Percentiles rank a stretch among this genome's conserved stretches.
These are phyloP conservation scores for Micrasema minimum DNA, from an alignment of 1,140 invertebrate species.

Conservation along the genomic window DNA sequence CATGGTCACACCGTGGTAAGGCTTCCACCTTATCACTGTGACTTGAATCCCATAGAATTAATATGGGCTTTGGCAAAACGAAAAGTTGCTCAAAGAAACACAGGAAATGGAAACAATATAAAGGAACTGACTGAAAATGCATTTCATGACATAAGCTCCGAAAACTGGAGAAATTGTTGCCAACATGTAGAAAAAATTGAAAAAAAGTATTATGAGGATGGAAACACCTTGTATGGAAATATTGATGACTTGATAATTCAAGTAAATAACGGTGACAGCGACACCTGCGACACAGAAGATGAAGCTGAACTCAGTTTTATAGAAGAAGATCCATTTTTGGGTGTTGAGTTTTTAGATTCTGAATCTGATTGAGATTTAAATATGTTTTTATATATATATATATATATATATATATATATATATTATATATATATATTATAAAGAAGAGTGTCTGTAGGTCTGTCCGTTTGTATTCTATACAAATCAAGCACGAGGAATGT, in stretches of 20 bases:
- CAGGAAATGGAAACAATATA: conserved; percentile 1
- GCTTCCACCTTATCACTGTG: conserved; percentile 57
- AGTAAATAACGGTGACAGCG: background rate
- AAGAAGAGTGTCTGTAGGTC: too few species aligned
- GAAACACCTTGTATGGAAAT: background rate
- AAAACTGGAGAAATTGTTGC: background rate
- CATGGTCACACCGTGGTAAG: conserved; percentile 51
- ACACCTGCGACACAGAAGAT: background rate
- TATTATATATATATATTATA: too few species aligned
- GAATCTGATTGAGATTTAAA: too few species aligned
- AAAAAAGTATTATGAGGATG: too few species aligned
- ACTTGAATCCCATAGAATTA: conserved; percentile 58
- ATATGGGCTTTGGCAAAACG: conserved; percentile 56
- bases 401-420: too few species aligned
- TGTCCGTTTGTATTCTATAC: too few species aligned
- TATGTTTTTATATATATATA: too few species aligned
- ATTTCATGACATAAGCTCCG: background rate
- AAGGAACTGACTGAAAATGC: background rate
- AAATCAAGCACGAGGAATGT: too few species aligned
- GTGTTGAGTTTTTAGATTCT: background rate
- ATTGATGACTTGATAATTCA: background rate
- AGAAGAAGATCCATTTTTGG: background rate
- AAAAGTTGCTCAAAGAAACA: conserved; percentile 33
- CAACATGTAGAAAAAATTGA: background rate
- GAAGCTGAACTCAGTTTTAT: too few species aligned